Evolutionary conservation across 1,140 invertebrate genomes (phyloP), one percentile per base, ranked within the genome.

Genomic region (Odontomachus brunneus): DNA sequence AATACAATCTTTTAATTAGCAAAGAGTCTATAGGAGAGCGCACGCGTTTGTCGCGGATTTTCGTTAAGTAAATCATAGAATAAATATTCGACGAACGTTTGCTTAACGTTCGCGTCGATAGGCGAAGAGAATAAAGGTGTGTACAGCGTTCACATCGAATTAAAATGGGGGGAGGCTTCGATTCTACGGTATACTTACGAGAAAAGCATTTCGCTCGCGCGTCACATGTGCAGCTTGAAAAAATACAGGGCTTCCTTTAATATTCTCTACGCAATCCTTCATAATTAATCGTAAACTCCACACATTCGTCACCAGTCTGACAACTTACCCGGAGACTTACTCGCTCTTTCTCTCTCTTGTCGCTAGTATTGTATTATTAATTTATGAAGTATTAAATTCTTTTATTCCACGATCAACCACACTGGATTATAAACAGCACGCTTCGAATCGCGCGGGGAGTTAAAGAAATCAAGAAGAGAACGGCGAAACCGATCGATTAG

Each of bases 181-280:
- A 29, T 72, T 75, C 73, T 75, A 69, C 29, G 3, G 17, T 69
- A 17, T 87, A 87, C 86, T 87, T 87, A 87, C 86, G 85, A 84
- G 74, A 17, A 44, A 59, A 48, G 69, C 57, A 59, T 74, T 74
- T 88, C 44, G 83, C 63, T 82, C 67, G 51, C 12, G 55, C 22
- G 48, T 65, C 73, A 57, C 3, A 57, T 24, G 86, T 24, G 86
- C 85, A 87, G 86, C 86, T 88, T 88, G 86, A 48, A 88, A 86
- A 87, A 53, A 84, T 29, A 81, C 57, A 73, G 24, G 49, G 51
- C 51, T 62, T 62, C 26, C 4, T 82, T 82, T 73, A 82, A 75
- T 49, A 17, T 17, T 48, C 24, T 49, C 59, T 12, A 48, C 33
- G 38, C 38, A 44, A 44, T 44, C 38, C 9, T 11, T 11, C 38